A percentile compares a stretch with the other conserved stretches of the same genome.
phyloP scores from a whole-genome alignment of 2,888 invertebrate species.

The Cheilosia scutellata region DNA sequence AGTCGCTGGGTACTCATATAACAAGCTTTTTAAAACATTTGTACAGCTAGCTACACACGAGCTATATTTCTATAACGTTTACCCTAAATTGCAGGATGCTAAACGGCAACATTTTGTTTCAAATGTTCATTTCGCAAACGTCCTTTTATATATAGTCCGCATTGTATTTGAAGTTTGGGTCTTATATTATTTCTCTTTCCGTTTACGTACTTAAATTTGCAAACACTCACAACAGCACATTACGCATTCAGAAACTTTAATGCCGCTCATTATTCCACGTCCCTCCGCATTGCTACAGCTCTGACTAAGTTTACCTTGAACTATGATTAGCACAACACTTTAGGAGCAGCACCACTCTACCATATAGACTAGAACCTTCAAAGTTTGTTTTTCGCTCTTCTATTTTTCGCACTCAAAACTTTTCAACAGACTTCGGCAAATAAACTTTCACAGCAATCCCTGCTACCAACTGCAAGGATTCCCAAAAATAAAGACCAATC shows the following conservation, averaged over 20 bases:
- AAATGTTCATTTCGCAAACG: too few species aligned
- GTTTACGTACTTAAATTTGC: too few species aligned
- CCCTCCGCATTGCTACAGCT: background rate
- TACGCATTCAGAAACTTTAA: background rate
- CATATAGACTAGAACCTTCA: constrained; percentile 12
- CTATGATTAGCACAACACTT: constrained; percentile 34
- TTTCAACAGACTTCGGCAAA: constrained; percentile 15
- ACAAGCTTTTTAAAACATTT: too few species aligned
- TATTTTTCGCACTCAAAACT: constrained; percentile 9
- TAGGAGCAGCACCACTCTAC: constrained; percentile 44
- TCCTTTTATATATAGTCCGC: too few species aligned
- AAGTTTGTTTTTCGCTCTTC: constrained; percentile 38
- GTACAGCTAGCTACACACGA: too few species aligned
- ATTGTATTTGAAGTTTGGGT: too few species aligned
- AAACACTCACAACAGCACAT: background rate
- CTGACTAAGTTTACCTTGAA: constrained; percentile 27
- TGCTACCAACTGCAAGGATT: background rate
- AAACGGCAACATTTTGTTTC: too few species aligned
- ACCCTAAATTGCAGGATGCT: too few species aligned
- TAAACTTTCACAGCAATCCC: constrained; percentile 16
- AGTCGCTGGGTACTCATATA: too few species aligned
- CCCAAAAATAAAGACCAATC: constrained; percentile 24
- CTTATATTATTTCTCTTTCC: too few species aligned
- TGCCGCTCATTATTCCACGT: background rate
- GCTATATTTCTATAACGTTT: too few species aligned